Conservation (phyloP, 1,140 invertebrate genomes). For the Coenobita brevimanus region DNA sequence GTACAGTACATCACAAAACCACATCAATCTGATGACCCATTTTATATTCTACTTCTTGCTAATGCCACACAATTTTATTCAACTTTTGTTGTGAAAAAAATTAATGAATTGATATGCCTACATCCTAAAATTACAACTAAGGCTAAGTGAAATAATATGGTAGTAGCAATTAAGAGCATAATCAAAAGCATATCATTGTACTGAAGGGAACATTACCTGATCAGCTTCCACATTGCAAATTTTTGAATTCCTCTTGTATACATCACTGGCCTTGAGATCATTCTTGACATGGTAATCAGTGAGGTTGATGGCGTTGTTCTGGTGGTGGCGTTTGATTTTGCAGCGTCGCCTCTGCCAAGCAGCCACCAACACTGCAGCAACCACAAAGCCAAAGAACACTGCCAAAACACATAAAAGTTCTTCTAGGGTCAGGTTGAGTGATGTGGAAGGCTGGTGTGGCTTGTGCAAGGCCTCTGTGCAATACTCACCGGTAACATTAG, state of each 20-base stretch:
- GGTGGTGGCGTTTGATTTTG: constrained; percentile 62
- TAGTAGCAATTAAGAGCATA: background rate
- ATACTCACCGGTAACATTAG: constrained; percentile 85
- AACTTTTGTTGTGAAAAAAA: too few species aligned
- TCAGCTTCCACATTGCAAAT: constrained; percentile 70
- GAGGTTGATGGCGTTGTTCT: constrained; percentile 66
- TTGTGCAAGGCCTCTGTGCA: constrained; percentile 73
- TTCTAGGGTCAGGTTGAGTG: constrained; percentile 58
- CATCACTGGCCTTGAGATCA: constrained; percentile 67
- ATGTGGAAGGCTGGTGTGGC: background rate
- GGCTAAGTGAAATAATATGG: background rate
- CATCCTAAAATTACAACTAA: too few species aligned
- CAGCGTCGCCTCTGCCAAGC: constrained; percentile 67
- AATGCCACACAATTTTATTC: too few species aligned
- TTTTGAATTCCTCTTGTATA: constrained; percentile 67
- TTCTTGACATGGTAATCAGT: constrained; percentile 68
- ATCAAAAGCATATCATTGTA: background rate
- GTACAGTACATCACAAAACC: too few species aligned
- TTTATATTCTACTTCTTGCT: too few species aligned
- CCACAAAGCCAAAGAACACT: constrained; percentile 61
- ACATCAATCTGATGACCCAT: too few species aligned
- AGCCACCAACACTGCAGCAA: constrained; percentile 56
- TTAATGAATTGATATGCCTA: too few species aligned
- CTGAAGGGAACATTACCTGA: constrained; percentile 52
- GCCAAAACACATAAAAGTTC: constrained; percentile 65